A percentile compares a stretch with the other conserved stretches of the same genome.
phyloP scores from a whole-genome alignment of 2,113 vertebrate genomes.

The Gadus chalcogrammus region DNA sequence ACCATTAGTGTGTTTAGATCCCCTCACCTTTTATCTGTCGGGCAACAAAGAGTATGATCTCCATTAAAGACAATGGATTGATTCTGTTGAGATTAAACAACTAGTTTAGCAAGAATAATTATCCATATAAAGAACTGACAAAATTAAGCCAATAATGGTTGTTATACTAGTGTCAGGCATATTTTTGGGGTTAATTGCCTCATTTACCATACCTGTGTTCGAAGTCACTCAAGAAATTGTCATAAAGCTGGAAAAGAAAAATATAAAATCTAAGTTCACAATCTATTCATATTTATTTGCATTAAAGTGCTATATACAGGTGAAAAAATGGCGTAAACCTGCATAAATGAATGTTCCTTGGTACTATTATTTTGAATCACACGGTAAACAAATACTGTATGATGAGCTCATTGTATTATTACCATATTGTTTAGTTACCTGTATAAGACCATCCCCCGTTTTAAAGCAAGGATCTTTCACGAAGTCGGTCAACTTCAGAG shows the following conservation, averaged over 20 bases:
- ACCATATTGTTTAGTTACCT: slow-evolving; percentile 67
- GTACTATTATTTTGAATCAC: no score
- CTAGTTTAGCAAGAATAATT: not conserved
- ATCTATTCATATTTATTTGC: not conserved
- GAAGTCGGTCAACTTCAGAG: slow-evolving; percentile 87
- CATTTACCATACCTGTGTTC: slow-evolving; percentile 87
- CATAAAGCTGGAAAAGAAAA: slow-evolving; percentile 83
- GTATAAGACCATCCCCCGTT: slow-evolving; percentile 91
- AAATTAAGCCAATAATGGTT: not conserved
- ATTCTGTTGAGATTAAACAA: slow-evolving; percentile 74
- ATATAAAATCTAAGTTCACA: not conserved
- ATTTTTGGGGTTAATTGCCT: no score
- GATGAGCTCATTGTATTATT: not conserved
- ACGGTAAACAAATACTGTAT: no score
- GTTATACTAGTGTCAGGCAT: no score
- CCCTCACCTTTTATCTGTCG: slow-evolving; percentile 88
- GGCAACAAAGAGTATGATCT: slow-evolving; percentile 92
- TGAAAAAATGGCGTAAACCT: no score
- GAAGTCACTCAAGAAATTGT: slow-evolving; percentile 96
- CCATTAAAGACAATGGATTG: slow-evolving; percentile 93
- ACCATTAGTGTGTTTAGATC: not conserved
- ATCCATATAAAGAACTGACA: not conserved
- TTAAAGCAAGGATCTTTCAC: slow-evolving; percentile 93
- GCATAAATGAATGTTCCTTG: no score
- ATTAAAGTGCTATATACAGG: no score